phyloP scores from a whole-genome alignment of 2,113 vertebrate genomes.

The Larimichthys crocea region DNA sequence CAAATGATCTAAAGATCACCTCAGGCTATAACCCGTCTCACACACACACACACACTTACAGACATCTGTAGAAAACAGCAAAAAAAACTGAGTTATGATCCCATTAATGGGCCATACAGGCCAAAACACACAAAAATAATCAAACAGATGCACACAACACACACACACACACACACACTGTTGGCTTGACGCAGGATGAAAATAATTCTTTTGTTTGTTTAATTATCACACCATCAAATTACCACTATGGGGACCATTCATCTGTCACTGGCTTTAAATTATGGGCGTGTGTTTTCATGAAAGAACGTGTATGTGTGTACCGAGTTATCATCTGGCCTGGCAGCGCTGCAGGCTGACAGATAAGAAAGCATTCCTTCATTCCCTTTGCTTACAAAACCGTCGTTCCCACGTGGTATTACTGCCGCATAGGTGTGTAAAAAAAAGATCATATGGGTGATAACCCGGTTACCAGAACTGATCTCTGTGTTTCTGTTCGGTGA shows the following conservation, averaged over 20 bases:
- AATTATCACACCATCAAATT: conserved; percentile 62
- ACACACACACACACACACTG: conserved; percentile 9
- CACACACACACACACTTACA: conserved; percentile 9
- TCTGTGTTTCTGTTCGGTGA: not conserved
- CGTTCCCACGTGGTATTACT: not conserved
- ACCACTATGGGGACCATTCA: conserved; percentile 25
- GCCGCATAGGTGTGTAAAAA: conserved; percentile 10
- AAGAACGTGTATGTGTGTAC: not conserved
- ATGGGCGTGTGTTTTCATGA: conserved; percentile 15
- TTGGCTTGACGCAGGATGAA: conserved; percentile 34
- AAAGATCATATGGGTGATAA: not conserved
- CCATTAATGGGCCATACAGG: conserved; percentile 29
- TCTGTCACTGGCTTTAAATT: conserved; percentile 46
- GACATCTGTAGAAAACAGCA: conserved; percentile 23
- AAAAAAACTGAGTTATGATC: conserved; percentile 42
- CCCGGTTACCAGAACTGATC: not conserved
- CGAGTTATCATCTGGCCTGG: conserved; percentile 42
- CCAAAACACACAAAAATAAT: conserved; percentile 12
- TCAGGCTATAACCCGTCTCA: not conserved
- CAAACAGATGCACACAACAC: conserved; percentile 25
- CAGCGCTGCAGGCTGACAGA: conserved; percentile 51
- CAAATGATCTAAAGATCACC: conserved; percentile 15
- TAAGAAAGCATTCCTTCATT: conserved; percentile 37
- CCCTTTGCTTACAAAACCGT: conserved; percentile 23
- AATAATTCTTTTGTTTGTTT: conserved; percentile 61